Conservation (phyloP, 1,140 invertebrate genomes). For the Heliconius himera region DNA sequence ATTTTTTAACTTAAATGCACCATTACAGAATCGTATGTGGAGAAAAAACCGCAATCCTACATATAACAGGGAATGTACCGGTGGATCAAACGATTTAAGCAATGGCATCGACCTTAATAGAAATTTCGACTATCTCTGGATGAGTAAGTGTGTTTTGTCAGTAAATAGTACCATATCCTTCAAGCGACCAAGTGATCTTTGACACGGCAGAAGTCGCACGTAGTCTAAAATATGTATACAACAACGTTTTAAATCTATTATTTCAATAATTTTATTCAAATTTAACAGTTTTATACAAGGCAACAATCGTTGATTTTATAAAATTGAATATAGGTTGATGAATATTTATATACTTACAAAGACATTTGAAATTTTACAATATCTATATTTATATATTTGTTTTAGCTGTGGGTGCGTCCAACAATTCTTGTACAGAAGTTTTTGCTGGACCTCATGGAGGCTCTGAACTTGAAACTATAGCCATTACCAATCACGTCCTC, state of each 20-base stretch:
- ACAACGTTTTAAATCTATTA: too few relatives aligned
- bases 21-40: constrained; percentile 83
- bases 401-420: constrained; percentile 86
- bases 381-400: not conserved
- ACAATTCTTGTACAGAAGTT: constrained; percentile 92
- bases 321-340: too few relatives aligned
- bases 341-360: too few relatives aligned
- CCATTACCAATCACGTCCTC: constrained; percentile 79
- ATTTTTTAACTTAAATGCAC: not conserved
- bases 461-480: constrained; percentile 94
- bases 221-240: too few relatives aligned
- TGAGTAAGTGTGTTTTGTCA: constrained; percentile 62
- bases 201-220: too few relatives aligned
- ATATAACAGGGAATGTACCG: constrained; percentile 46
- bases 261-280: too few relatives aligned
- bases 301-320: too few relatives aligned
- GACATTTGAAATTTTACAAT: not conserved
- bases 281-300: too few relatives aligned
- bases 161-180: too few relatives aligned
- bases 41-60: constrained; percentile 82
- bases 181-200: too few relatives aligned
- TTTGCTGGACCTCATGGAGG: constrained; percentile 92
- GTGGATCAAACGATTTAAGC: constrained; percentile 57
- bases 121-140: constrained; percentile 86
- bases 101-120: constrained; percentile 86